A percentile compares a stretch with the other conserved stretches of the same genome.
Evolutionary conservation across 2,888 invertebrate genomes (phyloP).

Genomic region (Nycteola revayana): DNA sequence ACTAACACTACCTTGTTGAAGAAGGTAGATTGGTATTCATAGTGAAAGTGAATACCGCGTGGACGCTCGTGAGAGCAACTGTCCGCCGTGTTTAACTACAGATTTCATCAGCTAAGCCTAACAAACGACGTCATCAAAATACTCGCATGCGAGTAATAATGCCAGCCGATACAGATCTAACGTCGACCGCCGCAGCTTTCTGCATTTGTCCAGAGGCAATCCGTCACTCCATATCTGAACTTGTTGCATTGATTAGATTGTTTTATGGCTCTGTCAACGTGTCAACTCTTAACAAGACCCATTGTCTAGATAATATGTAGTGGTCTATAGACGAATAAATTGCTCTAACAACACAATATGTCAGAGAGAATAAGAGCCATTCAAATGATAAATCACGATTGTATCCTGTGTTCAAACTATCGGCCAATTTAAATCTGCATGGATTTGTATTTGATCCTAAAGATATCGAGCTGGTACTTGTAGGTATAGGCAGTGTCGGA

Average conservation of each 20-base stretch:
- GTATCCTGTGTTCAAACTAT: slow-evolving; percentile 37
- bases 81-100: slow-evolving; percentile 36
- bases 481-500: not conserved
- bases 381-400: slow-evolving; percentile 40
- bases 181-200: slow-evolving; percentile 42
- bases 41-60: slow-evolving; percentile 56
- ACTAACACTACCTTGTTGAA: slow-evolving; percentile 13
- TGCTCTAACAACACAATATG: slow-evolving; percentile 42
- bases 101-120: slow-evolving; percentile 52
- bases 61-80: slow-evolving; percentile 40
- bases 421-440: slow-evolving; percentile 29
- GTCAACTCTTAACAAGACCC: slow-evolving; percentile 52
- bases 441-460: slow-evolving; percentile 20
- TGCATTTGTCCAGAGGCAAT: slow-evolving; percentile 44
- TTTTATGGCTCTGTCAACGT: slow-evolving; percentile 51
- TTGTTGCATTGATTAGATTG: slow-evolving; percentile 57
- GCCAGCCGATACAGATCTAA: slow-evolving; percentile 51
- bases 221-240: slow-evolving; percentile 53
- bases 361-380: slow-evolving; percentile 43
- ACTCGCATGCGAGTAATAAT: slow-evolving; percentile 50
- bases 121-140: slow-evolving; percentile 49
- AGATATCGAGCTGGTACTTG: not conserved
- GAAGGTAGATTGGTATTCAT: slow-evolving; percentile 37
- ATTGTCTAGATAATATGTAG: slow-evolving; percentile 51
- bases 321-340: slow-evolving; percentile 44